These are phyloP conservation scores for Enteromius paludinosus DNA, from an alignment of 2,797 vertebrate genomes.

Conservation along the genomic window DNA sequence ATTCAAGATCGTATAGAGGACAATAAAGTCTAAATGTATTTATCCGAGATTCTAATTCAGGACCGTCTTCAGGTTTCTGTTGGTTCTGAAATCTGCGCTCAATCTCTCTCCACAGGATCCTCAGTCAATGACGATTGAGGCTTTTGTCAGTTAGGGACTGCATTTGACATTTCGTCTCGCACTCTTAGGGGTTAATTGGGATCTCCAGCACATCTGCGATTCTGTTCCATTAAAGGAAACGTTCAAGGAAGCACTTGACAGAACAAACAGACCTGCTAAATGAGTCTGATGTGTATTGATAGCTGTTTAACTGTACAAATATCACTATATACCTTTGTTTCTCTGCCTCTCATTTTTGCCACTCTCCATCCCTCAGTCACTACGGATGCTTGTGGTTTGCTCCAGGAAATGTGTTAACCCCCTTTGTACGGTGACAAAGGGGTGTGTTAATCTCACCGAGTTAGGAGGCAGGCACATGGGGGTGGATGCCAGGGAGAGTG, in stretches of 20 bases:
- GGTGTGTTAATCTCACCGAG: constrained; percentile 74
- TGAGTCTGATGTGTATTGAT: background rate
- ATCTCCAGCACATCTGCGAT: constrained; percentile 14
- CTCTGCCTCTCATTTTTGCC: background rate
- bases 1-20: background rate
- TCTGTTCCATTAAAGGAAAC: constrained; percentile 3
- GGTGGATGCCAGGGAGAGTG: constrained; percentile 48
- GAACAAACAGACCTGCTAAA: background rate
- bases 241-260: background rate
- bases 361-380: constrained; percentile 26
- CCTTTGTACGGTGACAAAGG: constrained; percentile 80
- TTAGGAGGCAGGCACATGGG: constrained; percentile 73
- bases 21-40: constrained; percentile 20
- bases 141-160: constrained; percentile 16
- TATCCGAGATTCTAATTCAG: background rate
- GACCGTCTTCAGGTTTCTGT: background rate
- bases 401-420: constrained; percentile 74
- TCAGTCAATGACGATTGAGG: background rate
- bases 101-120: background rate
- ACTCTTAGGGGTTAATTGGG: constrained; percentile 24
- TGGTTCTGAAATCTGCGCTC: constrained; percentile 15
- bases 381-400: constrained; percentile 51
- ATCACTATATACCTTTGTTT: background rate
- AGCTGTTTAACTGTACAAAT: constrained; percentile 7
- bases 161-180: constrained; percentile 17